phyloP scores from a whole-genome alignment of 2,113 vertebrate species.

The rat (Rattus norvegicus) region DNA sequence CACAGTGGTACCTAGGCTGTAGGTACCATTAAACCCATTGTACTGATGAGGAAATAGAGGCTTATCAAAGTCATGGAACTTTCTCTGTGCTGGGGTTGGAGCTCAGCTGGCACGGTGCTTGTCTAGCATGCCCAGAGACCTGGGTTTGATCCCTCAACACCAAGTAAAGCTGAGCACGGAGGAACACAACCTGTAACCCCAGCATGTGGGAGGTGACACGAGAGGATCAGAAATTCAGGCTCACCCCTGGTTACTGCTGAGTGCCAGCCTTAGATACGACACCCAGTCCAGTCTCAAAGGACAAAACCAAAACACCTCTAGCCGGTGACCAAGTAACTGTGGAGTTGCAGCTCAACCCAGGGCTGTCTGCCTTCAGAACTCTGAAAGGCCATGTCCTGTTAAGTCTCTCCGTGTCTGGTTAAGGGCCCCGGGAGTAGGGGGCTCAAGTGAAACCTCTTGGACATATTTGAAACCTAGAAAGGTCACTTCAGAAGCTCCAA shows the following conservation, averaged over 20 bases:
- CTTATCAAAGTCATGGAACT: not conserved
- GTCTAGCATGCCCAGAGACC: not conserved
- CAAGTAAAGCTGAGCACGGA: not conserved
- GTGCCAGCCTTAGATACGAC: not conserved
- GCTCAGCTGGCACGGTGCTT: not conserved
- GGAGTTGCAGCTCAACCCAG: constrained; percentile 3
- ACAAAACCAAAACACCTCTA: not conserved
- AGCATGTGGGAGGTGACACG: not conserved
- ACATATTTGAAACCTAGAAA: constrained; percentile 28
- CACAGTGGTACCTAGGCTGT: not conserved
- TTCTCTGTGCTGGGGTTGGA: not conserved
- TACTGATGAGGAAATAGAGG: constrained; percentile 12
- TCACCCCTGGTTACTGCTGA: not conserved
- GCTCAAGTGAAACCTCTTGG: not conserved
- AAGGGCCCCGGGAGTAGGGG: not conserved
- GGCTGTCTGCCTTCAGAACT: constrained; percentile 17
- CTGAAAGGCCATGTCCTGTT: not conserved
- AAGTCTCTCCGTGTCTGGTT: too few relatives aligned
- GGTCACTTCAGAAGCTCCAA: not conserved
- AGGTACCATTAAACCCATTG: not conserved
- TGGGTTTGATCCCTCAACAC: not conserved
- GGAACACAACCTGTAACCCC: not conserved
- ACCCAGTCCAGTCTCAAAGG: not conserved
- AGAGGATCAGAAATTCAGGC: too few relatives aligned
- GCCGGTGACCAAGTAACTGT: not conserved